Evolutionary conservation across 2,797 vertebrate species (phyloP), one percentile per base, ranked within the genome.

Genomic region (Moxostoma hubbsi): DNA sequence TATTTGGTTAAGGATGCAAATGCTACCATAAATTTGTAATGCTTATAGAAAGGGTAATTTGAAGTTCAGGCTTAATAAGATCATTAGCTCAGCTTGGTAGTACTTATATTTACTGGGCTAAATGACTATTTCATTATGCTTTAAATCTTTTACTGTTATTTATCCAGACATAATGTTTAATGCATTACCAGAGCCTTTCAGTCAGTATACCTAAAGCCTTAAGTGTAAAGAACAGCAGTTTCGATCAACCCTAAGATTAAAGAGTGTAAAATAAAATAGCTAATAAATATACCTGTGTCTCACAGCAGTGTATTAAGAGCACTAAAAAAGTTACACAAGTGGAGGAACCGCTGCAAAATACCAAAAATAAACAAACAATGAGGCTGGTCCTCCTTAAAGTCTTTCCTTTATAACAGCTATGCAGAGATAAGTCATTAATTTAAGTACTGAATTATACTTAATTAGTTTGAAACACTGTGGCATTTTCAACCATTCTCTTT

Each of bases 41-140:
- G 36, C 62, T 46, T 12, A 13, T 47, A 11, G 43, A 75, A 13
- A 45, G 24, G 62, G 43, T 64, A 75, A 55, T 10, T 16, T 5
- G 55, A 54, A 64, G 36, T 75, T 47, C 51, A 75, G 61, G 11
- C 73, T 75, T 65, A 75, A 65, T 75, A 53, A 9, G 36, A 75
- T 65, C 59, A 45, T 74, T 74, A 74, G 72, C 18, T 45, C 13
- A 64, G 36, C 50, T 64, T 64, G 46, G 71, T 36, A 7, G 24
- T 53, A 8, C 61, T 46, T 64, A 46, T 36, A 9, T n/a, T 75
- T 75, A 65, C 15, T 16, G 43, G 51, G 43, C 11, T 65, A 47
- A 75, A 65, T 46, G 11, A 47, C 73, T 57, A 7, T 66, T 57
- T 75, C 45, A 55, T 65, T 57, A 55, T 18, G n/a, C 73, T 47